Base-by-base conservation (phyloP, 2,797 vertebrate species). In the Spinibarbus caldwelli region DNA sequence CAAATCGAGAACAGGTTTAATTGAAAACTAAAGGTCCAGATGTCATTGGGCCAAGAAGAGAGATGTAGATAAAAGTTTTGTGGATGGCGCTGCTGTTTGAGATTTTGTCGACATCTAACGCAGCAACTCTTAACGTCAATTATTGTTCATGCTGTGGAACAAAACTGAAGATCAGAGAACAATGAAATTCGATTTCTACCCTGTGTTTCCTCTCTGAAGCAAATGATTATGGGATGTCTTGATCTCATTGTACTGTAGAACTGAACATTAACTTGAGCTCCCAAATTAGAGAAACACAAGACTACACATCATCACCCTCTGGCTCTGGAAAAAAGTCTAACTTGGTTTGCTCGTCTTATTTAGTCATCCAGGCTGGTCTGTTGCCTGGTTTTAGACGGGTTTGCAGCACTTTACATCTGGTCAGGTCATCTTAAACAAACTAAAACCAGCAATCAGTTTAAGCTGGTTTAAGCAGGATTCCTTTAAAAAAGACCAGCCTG, bases 1-100 rank as follows among this genome's bases (percentile, higher is more conserved):
- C 84, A 78, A 81, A 81, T 81, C 59, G 54, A 68, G 83, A 78
- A 76, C 29, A 45, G 82, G 45, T 86, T 85, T 85, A 86, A 88
- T 62, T 81, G 77, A 89, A 87, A 87, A 77, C 38, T 11, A 64
- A 80, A 83, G 36, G 82, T 84, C 67, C 43, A 36, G 67, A 59
- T 78, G 86, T 80, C 82, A 85, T 10, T 34, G 76, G 62, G 64
- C 66, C 79, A 85, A 81, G 4, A 2, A 45, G 62, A 71, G 29
- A 41, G 76, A 70, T 57, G 77, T 29, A 71, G 21, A 47, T 68
- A 8, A 85, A 47, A 75, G 14, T 7, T 82, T 66, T 36, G 17
- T 2, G 64, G 38, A 57, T 34, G 36, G 41, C 14, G 6, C 57
- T 36, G 21, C 68, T 34, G 34, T 45, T 45, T 34, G 38, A 70